A percentile compares a stretch with the other conserved stretches of the same genome.
Conservation (phyloP, 2,888 invertebrate genomes). For the Megastigmus dorsalis region DNA sequence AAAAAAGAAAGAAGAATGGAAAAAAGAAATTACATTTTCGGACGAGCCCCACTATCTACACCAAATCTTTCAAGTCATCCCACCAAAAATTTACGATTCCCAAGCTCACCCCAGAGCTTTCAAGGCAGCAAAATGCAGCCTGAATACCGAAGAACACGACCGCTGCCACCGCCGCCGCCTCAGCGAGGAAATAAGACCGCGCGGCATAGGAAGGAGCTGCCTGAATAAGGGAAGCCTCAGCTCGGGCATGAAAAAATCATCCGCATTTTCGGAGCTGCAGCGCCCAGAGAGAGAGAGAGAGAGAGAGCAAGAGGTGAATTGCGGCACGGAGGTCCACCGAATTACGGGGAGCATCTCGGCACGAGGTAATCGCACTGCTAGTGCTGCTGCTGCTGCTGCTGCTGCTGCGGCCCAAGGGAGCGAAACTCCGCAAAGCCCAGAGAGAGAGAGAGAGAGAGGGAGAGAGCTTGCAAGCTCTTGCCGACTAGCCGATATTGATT, state of each 20-base stretch:
- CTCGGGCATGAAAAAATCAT: constrained; percentile 31
- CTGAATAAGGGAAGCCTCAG: constrained; percentile 5
- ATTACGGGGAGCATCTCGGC: constrained; percentile 4
- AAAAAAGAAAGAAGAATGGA: neutral
- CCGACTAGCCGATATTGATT: constrained; percentile 65
- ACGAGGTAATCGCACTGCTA: neutral
- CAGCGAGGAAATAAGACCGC: constrained; percentile 3
- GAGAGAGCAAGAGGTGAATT: too few relatives aligned
- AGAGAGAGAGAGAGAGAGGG: constrained; percentile 4
- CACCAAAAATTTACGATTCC: constrained; percentile 1
- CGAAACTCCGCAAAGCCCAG: too few relatives aligned
- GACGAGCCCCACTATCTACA: too few relatives aligned
- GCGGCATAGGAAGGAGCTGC: too few relatives aligned
- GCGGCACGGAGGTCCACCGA: neutral
- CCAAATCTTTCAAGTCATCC: neutral
- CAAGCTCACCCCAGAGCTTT: neutral
- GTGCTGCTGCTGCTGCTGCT: neutral
- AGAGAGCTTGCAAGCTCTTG: neutral
- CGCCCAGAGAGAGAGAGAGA: neutral
- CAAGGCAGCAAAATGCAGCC: neutral
- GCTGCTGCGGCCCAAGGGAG: neutral
- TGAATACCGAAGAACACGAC: constrained; percentile 10
- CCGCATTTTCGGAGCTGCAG: neutral
- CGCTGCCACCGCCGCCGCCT: too few relatives aligned
- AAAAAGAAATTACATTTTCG: too few relatives aligned